phyloP scores from a whole-genome alignment of 2,797 vertebrate genomes.

The Pipistrellus pygmaeus region DNA sequence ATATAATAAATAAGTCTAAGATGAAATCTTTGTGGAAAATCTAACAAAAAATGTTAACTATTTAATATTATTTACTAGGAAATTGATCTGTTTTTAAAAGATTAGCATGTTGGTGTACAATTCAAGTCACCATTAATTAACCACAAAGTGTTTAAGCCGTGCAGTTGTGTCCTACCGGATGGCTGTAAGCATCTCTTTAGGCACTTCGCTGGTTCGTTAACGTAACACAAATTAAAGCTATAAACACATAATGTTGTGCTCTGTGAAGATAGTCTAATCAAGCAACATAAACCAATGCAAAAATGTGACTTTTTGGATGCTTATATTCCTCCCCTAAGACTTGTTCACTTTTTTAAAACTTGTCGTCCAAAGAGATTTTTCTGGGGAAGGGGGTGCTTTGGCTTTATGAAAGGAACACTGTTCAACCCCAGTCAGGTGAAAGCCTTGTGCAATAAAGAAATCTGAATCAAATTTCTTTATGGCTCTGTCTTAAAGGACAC shows the following conservation, averaged over 20 bases:
- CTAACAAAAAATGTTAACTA: conserved; percentile 59
- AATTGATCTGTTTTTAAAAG: conserved; percentile 66
- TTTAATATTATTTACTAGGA: conserved; percentile 58
- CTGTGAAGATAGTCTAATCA: conserved; percentile 82
- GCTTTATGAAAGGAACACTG: conserved; percentile 83
- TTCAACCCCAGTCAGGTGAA: conserved; percentile 84
- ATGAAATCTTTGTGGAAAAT: conserved; percentile 55
- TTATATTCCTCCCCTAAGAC: conserved; percentile 83
- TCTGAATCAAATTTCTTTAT: conserved; percentile 86
- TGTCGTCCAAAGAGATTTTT: conserved; percentile 76
- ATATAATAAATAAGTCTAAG: conserved; percentile 12
- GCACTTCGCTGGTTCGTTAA: conserved; percentile 89
- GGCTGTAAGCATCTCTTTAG: conserved; percentile 87
- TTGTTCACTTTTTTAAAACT: conserved; percentile 60
- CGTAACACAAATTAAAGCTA: conserved; percentile 89
- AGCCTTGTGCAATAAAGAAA: conserved; percentile 87
- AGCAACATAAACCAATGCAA: conserved; percentile 86
- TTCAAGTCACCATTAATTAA: conserved; percentile 80
- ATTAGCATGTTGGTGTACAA: conserved; percentile 65
- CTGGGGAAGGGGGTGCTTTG: conserved; percentile 86
- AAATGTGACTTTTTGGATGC: conserved; percentile 87
- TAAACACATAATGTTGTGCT: conserved; percentile 88
- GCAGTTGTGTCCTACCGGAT: conserved; percentile 82
- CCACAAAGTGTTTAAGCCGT: conserved; percentile 76
- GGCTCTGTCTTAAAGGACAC: conserved; percentile 86